Percentiles rank a stretch among this genome's conserved stretches.
Conservation (phyloP, 2,113 vertebrate species). For the Pogona vitticeps region DNA sequence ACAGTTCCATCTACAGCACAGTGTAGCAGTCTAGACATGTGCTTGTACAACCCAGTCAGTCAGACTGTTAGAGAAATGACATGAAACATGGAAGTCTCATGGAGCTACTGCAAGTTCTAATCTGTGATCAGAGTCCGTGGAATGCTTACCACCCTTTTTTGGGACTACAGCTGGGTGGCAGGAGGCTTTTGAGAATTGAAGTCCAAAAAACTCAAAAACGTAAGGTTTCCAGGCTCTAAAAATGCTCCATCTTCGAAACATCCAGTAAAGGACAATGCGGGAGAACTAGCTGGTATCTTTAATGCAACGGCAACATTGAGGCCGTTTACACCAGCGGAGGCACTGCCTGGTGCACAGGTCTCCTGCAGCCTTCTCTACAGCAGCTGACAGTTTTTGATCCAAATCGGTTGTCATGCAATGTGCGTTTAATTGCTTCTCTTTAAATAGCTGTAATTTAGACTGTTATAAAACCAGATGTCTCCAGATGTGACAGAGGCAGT, state of each 20-base stretch:
- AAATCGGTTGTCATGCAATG: background rate
- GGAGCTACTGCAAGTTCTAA: background rate
- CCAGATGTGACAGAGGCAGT: background rate
- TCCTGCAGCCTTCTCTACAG: background rate
- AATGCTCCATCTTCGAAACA: background rate
- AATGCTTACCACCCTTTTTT: too few species aligned
- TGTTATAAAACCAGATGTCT: background rate
- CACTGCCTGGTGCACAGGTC: background rate
- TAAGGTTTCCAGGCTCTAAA: background rate
- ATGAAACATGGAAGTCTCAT: background rate
- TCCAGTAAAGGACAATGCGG: background rate
- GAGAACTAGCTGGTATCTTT: background rate
- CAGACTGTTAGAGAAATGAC: background rate
- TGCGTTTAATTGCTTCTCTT: background rate
- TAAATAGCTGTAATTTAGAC: constrained; percentile 22
- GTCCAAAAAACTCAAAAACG: background rate
- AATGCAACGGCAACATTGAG: background rate
- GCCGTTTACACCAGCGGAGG: background rate
- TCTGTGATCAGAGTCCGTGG: background rate
- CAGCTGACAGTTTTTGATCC: background rate
- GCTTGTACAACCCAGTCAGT: background rate
- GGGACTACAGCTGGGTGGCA: too few species aligned
- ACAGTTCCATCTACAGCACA: background rate
- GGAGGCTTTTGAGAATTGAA: too few species aligned
- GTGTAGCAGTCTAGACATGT: background rate